Percentiles rank a stretch among this genome's conserved stretches.
phyloP scores from a whole-genome alignment of 2,888 invertebrate genomes.

The Pristionchus exspectatus region DNA sequence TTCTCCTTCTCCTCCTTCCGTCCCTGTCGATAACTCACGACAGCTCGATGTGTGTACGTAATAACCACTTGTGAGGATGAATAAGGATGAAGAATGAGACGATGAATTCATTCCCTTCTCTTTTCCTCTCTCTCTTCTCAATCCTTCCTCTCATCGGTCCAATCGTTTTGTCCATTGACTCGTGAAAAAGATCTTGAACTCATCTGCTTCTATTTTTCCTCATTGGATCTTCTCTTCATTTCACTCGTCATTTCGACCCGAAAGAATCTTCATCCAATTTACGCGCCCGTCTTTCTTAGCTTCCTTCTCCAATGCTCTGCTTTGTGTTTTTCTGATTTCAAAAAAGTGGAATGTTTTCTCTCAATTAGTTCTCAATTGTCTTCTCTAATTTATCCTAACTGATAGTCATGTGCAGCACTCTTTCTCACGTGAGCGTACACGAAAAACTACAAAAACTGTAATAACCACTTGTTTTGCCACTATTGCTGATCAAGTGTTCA shows the following conservation, averaged over 20 bases:
- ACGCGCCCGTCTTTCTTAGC: neutral
- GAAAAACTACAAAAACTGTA: neutral
- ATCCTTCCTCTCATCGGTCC: neutral
- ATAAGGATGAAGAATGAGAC: neutral
- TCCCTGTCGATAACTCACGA: slow-evolving; percentile 19
- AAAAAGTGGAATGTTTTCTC: neutral
- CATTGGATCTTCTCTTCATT: neutral
- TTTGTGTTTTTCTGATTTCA: neutral
- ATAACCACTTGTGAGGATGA: slow-evolving; percentile 34
- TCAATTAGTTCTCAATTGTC: neutral
- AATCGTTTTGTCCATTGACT: slow-evolving; percentile 9
- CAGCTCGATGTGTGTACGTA: slow-evolving; percentile 20
- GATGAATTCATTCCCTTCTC: neutral
- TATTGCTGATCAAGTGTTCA: neutral
- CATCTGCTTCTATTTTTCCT: slow-evolving; percentile 7
- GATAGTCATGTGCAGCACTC: neutral
- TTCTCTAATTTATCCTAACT: neutral
- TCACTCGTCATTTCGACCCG: slow-evolving; percentile 43
- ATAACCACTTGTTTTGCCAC: slow-evolving; percentile 3
- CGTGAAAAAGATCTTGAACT: neutral
- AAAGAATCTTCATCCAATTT: neutral
- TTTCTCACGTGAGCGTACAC: neutral
- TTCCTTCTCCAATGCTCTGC: neutral
- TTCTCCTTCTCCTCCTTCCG: neutral
- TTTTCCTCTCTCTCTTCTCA: neutral